phyloP scores from a whole-genome alignment of 2,888 invertebrate genomes.

The Elmis aenea region DNA sequence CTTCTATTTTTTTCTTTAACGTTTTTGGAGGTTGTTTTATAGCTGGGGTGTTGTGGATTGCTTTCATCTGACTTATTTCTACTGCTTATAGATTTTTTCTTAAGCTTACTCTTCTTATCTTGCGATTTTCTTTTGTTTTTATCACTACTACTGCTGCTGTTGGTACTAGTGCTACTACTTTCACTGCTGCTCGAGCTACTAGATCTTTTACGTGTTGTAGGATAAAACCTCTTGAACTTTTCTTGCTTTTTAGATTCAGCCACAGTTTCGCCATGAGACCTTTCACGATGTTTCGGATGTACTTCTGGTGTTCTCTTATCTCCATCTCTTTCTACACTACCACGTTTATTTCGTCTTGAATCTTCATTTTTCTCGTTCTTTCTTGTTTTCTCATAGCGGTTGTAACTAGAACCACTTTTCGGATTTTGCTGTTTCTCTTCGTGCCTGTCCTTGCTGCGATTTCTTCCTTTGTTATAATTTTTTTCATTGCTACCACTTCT shows the following conservation, averaged over 20 bases:
- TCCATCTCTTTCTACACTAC: constrained; percentile 10
- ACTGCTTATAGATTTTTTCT: constrained; percentile 1
- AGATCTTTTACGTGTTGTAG: constrained; percentile 2
- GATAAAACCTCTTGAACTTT: no score
- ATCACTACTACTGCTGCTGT: constrained; percentile 1
- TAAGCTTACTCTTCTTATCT: not conserved
- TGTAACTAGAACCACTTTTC: constrained; percentile 1
- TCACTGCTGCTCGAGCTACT: constrained; percentile 3
- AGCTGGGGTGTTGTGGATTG: no score
- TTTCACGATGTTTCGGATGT: constrained; percentile 5
- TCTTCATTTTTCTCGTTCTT: not conserved
- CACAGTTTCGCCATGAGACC: constrained; percentile 5
- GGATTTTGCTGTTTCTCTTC: not conserved
- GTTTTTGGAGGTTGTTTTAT: no score
- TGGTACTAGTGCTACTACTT: not conserved
- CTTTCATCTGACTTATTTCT: no score
- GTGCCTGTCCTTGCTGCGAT: not conserved
- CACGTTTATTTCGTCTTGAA: constrained; percentile 6
- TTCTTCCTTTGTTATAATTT: not conserved
- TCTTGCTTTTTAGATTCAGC: no score
- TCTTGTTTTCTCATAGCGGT: not conserved
- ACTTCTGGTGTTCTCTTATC: constrained; percentile 14
- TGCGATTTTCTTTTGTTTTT: constrained; percentile 1
- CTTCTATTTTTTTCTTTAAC: no score
- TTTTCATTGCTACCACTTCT: not conserved